Conservation (phyloP, 2,113 vertebrate species). For the Chionis minor region DNA sequence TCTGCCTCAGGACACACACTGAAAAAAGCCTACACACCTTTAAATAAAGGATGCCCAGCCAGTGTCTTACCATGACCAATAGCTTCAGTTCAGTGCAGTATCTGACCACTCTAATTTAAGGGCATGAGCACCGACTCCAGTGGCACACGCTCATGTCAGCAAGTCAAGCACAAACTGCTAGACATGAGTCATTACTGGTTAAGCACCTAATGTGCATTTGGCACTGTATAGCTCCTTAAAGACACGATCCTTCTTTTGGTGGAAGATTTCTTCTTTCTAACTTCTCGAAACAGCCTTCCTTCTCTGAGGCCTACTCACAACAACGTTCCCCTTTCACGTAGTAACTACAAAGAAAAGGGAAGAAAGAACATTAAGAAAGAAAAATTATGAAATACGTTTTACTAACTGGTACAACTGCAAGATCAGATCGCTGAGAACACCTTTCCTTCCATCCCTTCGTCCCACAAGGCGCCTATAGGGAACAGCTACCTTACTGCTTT, state of each 20-base stretch:
- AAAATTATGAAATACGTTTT: not conserved
- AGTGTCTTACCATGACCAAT: rapidly evolving
- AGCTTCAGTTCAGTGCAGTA: not conserved
- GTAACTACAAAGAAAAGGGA: constrained; percentile 42
- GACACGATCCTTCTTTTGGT: not conserved
- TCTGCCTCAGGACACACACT: not conserved
- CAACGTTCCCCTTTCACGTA: constrained; percentile 45
- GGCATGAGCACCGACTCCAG: not conserved
- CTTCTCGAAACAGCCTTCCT: constrained; percentile 43
- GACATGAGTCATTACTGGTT: not conserved
- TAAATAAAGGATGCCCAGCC: not conserved
- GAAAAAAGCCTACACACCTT: not conserved
- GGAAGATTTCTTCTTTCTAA: constrained; percentile 20
- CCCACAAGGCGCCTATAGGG: not conserved
- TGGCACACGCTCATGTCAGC: not conserved
- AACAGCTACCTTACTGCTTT: not conserved
- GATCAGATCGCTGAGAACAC: not conserved
- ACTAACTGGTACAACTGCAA: not conserved
- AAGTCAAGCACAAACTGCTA: not conserved
- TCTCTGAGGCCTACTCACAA: not conserved
- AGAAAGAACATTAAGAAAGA: constrained; percentile 27
- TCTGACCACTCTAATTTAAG: not conserved
- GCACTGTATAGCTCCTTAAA: not conserved
- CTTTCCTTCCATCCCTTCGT: not conserved
- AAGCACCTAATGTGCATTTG: not conserved